A percentile compares a stretch with the other conserved stretches of the same genome.
phyloP scores from a whole-genome alignment of 2,113 vertebrate species.

The Eretmochelys imbricata region DNA sequence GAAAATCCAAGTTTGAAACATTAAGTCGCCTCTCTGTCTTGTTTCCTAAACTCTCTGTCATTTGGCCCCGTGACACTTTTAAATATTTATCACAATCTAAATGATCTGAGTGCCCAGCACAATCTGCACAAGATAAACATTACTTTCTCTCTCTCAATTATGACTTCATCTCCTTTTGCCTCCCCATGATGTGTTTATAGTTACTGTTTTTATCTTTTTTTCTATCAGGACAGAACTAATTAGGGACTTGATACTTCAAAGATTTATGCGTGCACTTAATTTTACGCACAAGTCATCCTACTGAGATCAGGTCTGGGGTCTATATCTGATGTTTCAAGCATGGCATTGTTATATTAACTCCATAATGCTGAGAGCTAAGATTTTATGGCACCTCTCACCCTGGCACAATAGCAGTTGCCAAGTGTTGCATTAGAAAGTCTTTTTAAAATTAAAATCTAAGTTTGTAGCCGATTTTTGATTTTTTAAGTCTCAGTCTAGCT shows the following conservation, averaged over 20 bases:
- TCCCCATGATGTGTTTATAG: conserved; percentile 40
- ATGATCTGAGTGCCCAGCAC: conserved; percentile 60
- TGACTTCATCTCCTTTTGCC: conserved; percentile 51
- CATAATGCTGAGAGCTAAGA: neutral
- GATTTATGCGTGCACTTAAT: neutral
- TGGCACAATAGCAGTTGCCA: conserved; percentile 13
- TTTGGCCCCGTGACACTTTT: conserved; percentile 59
- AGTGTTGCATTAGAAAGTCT: conserved; percentile 28
- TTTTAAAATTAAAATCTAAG: conserved; percentile 37
- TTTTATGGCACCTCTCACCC: neutral
- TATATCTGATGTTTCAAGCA: neutral
- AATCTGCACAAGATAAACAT: conserved; percentile 56
- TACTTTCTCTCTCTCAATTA: conserved; percentile 45
- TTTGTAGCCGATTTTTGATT: conserved; percentile 12
- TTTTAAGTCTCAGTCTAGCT: conserved; percentile 30
- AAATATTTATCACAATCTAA: conserved; percentile 70
- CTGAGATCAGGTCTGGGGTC: neutral
- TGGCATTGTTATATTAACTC: conserved; percentile 6
- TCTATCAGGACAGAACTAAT: neutral
- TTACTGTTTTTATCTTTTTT: conserved; percentile 6
- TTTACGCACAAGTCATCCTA: neutral
- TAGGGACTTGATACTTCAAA: neutral
- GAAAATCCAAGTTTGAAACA: conserved; percentile 67
- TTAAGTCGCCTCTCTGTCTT: conserved; percentile 57
- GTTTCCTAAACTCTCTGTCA: conserved; percentile 66